A percentile compares a stretch with the other conserved stretches of the same genome.
Conservation (phyloP, 2,113 vertebrate species). For the Elephantulus edwardii region DNA sequence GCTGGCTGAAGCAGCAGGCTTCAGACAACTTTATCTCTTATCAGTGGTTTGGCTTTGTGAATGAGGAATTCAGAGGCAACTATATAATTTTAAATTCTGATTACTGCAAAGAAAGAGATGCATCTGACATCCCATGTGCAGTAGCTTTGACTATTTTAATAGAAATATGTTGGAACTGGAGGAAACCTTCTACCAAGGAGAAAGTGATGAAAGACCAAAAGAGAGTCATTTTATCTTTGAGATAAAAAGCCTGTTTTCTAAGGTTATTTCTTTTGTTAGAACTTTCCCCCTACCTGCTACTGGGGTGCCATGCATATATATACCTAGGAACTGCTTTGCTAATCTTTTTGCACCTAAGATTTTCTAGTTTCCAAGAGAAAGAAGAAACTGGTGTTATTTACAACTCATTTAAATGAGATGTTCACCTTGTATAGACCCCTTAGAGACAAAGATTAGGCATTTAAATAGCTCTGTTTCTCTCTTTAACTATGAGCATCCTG, state of each 20-base stretch:
- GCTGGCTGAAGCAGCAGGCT: conserved; percentile 48
- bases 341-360: conserved; percentile 26
- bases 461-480: conserved; percentile 14
- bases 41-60: conserved; percentile 70
- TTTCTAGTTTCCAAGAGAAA: conserved; percentile 7
- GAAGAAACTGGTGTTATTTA: background rate
- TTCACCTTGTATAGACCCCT: conserved; percentile 26
- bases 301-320: conserved; percentile 39
- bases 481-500: background rate
- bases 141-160: conserved; percentile 57
- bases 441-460: conserved; percentile 5
- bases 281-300: conserved; percentile 3
- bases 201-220: conserved; percentile 65
- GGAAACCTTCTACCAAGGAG: conserved; percentile 53
- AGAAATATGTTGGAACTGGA: conserved; percentile 41
- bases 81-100: conserved; percentile 73
- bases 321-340: conserved; percentile 12
- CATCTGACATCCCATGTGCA: conserved; percentile 65
- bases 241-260: conserved; percentile 64
- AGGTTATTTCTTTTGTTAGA: conserved; percentile 68
- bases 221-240: conserved; percentile 59
- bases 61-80: conserved; percentile 65
- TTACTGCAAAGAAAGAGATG: conserved; percentile 75
- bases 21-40: conserved; percentile 62
- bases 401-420: background rate